These are phyloP conservation scores for Cinara cedri DNA, from an alignment of 2,888 invertebrate genomes.

Conservation along the genomic window DNA sequence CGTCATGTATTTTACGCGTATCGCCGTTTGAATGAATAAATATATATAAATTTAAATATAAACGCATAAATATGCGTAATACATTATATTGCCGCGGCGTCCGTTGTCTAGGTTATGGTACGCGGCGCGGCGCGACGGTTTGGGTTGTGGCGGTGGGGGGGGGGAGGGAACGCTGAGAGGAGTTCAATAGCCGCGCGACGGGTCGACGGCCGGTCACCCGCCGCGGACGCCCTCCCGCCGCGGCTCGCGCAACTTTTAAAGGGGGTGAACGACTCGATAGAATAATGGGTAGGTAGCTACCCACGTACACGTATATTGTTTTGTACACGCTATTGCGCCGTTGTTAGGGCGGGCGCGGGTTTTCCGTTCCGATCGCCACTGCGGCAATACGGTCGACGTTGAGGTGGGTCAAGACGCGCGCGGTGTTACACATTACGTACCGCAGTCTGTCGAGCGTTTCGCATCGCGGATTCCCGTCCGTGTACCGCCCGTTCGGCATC, in stretches of 20 bases:
- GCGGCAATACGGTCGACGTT: neutral
- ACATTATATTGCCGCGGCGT: neutral
- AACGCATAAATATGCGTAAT: no score
- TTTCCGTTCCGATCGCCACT: no score
- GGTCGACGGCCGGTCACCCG: neutral
- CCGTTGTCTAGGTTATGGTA: conserved; percentile 44
- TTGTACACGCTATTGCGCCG: no score
- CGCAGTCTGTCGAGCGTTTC: no score
- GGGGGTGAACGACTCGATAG: conserved; percentile 38
- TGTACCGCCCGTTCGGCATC: no score
- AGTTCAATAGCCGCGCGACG: conserved; percentile 28
- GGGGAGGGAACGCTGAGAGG: conserved; percentile 5
- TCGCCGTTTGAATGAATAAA: no score
- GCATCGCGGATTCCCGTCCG: neutral
- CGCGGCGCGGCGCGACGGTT: neutral
- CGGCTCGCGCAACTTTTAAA: neutral
- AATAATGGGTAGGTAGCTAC: no score
- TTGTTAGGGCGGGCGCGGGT: no score
- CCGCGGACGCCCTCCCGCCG: conserved; percentile 4
- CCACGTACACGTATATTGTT: neutral
- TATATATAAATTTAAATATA: no score
- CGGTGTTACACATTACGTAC: no score
- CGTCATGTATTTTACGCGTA: no score
- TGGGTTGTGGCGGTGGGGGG: neutral
- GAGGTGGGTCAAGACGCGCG: conserved; percentile 35